phyloP scores from a whole-genome alignment of 2,113 vertebrate genomes.

The Calonectris borealis region DNA sequence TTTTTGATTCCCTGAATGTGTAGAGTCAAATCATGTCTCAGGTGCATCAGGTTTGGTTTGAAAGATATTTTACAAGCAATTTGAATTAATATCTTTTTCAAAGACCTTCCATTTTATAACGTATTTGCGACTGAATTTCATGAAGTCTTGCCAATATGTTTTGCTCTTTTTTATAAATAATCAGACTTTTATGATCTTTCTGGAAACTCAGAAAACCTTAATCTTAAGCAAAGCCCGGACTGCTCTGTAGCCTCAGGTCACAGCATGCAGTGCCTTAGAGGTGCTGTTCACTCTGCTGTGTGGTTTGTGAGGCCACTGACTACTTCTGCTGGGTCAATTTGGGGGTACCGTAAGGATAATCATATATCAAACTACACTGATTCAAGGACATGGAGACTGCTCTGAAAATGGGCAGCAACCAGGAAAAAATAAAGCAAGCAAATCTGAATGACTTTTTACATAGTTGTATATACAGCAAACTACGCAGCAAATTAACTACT shows the following conservation, averaged over 20 bases:
- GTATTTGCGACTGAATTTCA: neutral
- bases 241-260: neutral
- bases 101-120: neutral
- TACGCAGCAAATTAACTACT: neutral
- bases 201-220: neutral
- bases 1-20: neutral
- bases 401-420: neutral
- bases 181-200: neutral
- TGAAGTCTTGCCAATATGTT: neutral
- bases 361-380: neutral
- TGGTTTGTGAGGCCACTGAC: neutral
- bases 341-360: fast-evolving
- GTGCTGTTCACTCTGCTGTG: neutral
- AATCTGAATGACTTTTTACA: neutral
- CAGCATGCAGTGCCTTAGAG: neutral
- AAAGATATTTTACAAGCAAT: neutral
- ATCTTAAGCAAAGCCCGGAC: neutral
- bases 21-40: neutral
- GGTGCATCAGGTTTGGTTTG: neutral
- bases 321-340: neutral
- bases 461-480: neutral
- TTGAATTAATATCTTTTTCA: neutral
- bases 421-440: neutral
- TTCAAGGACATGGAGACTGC: neutral
- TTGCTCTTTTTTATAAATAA: neutral